These are phyloP conservation scores for Drosophila kanapiae DNA, from an alignment of 1,140 invertebrate species.

Conservation along the genomic window DNA sequence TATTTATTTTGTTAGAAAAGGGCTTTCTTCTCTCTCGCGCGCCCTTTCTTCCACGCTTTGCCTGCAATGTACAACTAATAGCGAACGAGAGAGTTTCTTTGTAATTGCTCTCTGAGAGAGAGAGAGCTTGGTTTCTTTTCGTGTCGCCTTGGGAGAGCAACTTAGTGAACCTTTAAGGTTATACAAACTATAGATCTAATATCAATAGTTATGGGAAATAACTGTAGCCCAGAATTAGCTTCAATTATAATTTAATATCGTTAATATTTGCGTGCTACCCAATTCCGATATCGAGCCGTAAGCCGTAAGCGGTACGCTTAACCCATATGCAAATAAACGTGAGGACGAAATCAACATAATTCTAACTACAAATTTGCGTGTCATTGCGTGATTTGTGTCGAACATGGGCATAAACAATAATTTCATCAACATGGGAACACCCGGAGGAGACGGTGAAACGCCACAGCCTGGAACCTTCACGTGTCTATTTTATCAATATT, in stretches of 20 bases:
- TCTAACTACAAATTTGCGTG: constrained; percentile 75
- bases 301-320: background rate
- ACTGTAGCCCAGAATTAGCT: no score
- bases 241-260: background rate
- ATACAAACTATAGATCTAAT: background rate
- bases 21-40: background rate
- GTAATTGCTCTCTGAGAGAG: no score
- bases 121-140: no score
- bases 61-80: background rate
- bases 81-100: no score
- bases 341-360: constrained; percentile 66
- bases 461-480: constrained; percentile 32
- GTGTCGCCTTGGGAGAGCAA: no score
- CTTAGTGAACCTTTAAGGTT: background rate
- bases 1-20: background rate
- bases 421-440: constrained; percentile 62
- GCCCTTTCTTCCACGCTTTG: background rate
- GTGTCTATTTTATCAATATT: constrained; percentile 76
- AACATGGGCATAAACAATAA: constrained; percentile 59
- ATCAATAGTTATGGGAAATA: background rate
- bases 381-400: constrained; percentile 69
- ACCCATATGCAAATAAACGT: constrained; percentile 42
- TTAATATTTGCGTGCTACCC: background rate
- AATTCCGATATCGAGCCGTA: constrained; percentile 12
- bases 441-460: background rate